Evolutionary conservation across 1,140 invertebrate genomes (phyloP).

Genomic region (Rhynchophorus ferrugineus): DNA sequence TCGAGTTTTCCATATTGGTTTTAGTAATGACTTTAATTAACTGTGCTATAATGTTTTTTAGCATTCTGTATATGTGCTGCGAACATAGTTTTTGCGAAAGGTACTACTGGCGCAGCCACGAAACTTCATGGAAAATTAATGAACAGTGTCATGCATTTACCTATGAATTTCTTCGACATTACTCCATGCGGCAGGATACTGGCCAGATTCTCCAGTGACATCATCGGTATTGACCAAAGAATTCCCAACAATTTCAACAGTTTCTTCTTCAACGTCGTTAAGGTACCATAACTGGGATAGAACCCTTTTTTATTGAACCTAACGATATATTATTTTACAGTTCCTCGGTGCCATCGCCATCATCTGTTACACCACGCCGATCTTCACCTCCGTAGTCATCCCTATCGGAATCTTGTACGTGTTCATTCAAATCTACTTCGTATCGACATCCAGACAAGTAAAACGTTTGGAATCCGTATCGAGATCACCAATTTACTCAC

Average conservation of each 20-base stretch:
- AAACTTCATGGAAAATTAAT: constrained; percentile 55
- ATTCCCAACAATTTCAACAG: constrained; percentile 12
- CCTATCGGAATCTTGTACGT: constrained; percentile 83
- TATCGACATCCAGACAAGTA: constrained; percentile 84
- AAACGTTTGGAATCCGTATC: constrained; percentile 93
- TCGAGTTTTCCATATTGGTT: too few relatives aligned
- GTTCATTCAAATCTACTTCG: constrained; percentile 89
- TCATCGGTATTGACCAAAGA: constrained; percentile 20
- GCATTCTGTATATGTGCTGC: constrained; percentile 16
- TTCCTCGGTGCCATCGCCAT: constrained; percentile 80
- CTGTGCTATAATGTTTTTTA: too few relatives aligned
- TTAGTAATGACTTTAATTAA: too few relatives aligned
- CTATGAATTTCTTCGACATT: constrained; percentile 65
- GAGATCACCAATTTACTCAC: constrained; percentile 94
- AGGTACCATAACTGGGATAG: constrained; percentile 4
- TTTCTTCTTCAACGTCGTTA: constrained; percentile 2
- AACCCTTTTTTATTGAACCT: not conserved
- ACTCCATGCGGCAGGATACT: constrained; percentile 64
- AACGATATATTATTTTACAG: constrained; percentile 39
- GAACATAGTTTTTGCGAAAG: constrained; percentile 29
- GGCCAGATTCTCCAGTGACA: constrained; percentile 50
- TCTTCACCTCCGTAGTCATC: constrained; percentile 73
- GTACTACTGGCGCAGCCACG: constrained; percentile 49
- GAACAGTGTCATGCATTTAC: constrained; percentile 49
- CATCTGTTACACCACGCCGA: constrained; percentile 81